phyloP scores from a whole-genome alignment of 2,113 vertebrate species.

The Oncorhynchus keta region DNA sequence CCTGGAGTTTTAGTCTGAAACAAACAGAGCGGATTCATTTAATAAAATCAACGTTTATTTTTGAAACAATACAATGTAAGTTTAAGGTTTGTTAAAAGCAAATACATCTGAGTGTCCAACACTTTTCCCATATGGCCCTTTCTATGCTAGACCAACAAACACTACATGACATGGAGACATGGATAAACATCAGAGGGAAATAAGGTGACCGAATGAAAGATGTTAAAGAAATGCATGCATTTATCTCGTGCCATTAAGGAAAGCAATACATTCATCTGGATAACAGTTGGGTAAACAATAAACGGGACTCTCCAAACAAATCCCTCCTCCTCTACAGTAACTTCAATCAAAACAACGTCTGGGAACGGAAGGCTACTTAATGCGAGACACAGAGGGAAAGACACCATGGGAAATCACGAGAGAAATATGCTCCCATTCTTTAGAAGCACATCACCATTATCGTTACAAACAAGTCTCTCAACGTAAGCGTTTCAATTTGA shows the following conservation, averaged over 20 bases:
- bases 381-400: not conserved
- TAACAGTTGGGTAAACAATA: conserved; percentile 31
- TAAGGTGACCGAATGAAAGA: not conserved
- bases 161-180: not conserved
- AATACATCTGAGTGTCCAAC: not conserved
- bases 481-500: not conserved
- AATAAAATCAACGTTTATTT: not conserved
- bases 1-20: conserved; percentile 83
- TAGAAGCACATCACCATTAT: not conserved
- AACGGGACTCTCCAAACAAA: conserved; percentile 16
- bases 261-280: conserved; percentile 6
- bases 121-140: not conserved
- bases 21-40: not conserved
- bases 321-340: conserved; percentile 6
- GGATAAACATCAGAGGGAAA: not conserved
- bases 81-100: too few relatives aligned
- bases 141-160: conserved; percentile 12
- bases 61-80: not conserved
- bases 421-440: not conserved
- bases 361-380: conserved; percentile 1
- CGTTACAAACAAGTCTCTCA: not conserved
- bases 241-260: not conserved
- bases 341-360: conserved; percentile 11
- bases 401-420: not conserved
- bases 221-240: not conserved